These are phyloP conservation scores for Pampusana beccarii DNA, from an alignment of 2,113 vertebrate genomes.

Conservation along the genomic window DNA sequence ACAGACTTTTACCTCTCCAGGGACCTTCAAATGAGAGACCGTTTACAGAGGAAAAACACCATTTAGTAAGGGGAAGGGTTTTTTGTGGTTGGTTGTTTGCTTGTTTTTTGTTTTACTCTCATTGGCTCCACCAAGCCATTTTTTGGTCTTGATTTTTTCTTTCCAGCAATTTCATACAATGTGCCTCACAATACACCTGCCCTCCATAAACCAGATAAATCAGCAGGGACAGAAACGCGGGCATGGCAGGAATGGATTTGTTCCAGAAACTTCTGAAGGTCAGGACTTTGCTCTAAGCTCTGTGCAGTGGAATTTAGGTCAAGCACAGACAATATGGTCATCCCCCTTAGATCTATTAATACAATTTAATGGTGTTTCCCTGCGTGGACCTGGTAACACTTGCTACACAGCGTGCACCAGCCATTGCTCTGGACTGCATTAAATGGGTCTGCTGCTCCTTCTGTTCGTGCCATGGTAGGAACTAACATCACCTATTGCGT, in stretches of 20 bases:
- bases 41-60: not conserved
- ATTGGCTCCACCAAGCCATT: not conserved
- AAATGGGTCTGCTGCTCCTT: not conserved
- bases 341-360: not conserved
- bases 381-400: not conserved
- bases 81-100: not conserved
- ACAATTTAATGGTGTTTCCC: not conserved
- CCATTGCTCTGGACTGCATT: not conserved
- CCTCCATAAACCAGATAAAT: not conserved
- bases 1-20: not conserved
- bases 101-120: not conserved
- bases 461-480: not conserved
- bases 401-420: rapidly evolving
- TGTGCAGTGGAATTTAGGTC: not conserved
- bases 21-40: slow-evolving; percentile 16
- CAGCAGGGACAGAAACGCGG: not conserved
- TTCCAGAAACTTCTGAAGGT: slow-evolving; percentile 3
- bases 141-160: not conserved
- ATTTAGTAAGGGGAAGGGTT: not conserved
- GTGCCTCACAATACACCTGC: not conserved
- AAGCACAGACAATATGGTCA: not conserved
- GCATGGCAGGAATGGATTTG: not conserved
- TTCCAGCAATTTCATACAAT: not conserved
- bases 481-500: not conserved
- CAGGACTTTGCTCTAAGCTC: not conserved